Evolutionary conservation across 1,140 invertebrate genomes (phyloP), one percentile per base, ranked within the genome.

Genomic region (Trichonephila clavipes): DNA sequence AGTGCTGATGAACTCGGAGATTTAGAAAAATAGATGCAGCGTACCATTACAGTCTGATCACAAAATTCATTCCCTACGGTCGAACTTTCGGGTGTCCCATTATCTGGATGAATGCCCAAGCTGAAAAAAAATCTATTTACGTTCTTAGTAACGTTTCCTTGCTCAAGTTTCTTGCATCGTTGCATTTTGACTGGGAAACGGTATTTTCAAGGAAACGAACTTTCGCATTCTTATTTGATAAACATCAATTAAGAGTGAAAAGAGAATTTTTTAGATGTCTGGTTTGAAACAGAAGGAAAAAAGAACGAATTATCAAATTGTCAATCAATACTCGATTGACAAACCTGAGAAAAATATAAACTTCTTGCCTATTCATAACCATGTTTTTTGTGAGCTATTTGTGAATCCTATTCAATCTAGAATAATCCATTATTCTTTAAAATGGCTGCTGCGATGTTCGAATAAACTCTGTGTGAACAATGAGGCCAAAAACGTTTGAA

Each of bases 51-150:
- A 19, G 58, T 58, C 81, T 51, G 19, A 77, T 40, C 12, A 12
- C 69, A 34, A 34, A 77, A 77, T 34, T 34, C 69, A 40, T 58
- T 21, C 7, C 81, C 44, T 21, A 58, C 19, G 81, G 44, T 58
- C 77, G 7, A 82, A 82, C 19, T 58, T 83, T 58, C 21, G 44
- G n/a, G 82, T 18, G 82, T 44, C 28, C 72, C 44, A 83, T 83
- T 83, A 83, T 59, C 40, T 83, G 82, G 82, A 59, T 83, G 82
- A 83, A 83, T 83, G 51, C 44, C 18, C 21, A 24, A 59, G 82
- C 82, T 59, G 81, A 44, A 83, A 83, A 28, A 83, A 83, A 58
- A 83, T 58, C 81, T 83, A 58, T 83, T 83, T 83, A 24, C 51
- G 82, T 59, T 83, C 44, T 2, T n/a, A 21, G 82, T 28, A 51